Conservation (phyloP, 2,797 vertebrate genomes). For the Enteromius thamalakanensis region DNA sequence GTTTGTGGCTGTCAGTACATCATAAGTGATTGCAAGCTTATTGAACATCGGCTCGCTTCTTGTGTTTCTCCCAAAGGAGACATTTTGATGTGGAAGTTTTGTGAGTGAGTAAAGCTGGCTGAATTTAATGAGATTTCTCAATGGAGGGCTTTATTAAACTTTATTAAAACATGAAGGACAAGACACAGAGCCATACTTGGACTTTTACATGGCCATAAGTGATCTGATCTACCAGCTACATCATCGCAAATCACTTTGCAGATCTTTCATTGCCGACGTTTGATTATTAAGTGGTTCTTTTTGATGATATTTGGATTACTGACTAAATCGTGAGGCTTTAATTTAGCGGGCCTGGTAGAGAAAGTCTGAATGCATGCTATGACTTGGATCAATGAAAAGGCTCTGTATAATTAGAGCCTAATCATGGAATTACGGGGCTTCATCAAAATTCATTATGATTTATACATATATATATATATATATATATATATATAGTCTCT, state of each 20-base stretch:
- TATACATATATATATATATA: too few relatives aligned
- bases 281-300: constrained; percentile 12
- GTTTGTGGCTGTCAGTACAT: constrained; percentile 39
- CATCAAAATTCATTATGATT: constrained; percentile 19
- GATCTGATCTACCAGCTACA: not conserved
- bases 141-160: constrained; percentile 37
- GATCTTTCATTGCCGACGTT: constrained; percentile 1
- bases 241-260: constrained; percentile 11
- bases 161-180: constrained; percentile 39
- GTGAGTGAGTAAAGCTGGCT: constrained; percentile 9
- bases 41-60: constrained; percentile 25
- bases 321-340: constrained; percentile 1
- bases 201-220: not conserved
- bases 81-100: constrained; percentile 41
- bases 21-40: constrained; percentile 39
- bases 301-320: constrained; percentile 21
- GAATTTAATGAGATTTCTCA: constrained; percentile 49
- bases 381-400: constrained; percentile 27
- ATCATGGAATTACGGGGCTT: constrained; percentile 26
- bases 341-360: not conserved
- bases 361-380: constrained; percentile 11
- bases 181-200: constrained; percentile 16
- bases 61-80: constrained; percentile 36
- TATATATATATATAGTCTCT: not conserved
- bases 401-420: constrained; percentile 50